A percentile compares a stretch with the other conserved stretches of the same genome.
phyloP scores from a whole-genome alignment of 2,113 vertebrate genomes.

The Mus spicilegus region DNA sequence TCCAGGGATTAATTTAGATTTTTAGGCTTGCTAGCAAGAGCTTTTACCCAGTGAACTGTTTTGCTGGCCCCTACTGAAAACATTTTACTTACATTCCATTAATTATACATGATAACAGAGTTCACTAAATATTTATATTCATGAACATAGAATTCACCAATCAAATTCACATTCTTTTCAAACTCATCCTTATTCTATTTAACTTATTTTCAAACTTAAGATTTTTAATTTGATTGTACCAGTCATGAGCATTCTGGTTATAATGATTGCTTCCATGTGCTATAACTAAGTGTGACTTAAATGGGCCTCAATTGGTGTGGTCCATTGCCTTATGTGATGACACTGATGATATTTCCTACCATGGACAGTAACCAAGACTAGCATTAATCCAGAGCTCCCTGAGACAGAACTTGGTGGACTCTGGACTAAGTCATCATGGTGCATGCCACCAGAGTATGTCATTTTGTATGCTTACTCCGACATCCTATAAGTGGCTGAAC shows the following conservation, averaged over 20 bases:
- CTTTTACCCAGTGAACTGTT: background rate
- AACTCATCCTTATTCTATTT: background rate
- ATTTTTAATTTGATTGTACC: background rate
- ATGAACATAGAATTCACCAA: background rate
- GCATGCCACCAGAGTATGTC: background rate
- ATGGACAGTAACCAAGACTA: background rate
- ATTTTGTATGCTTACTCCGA: background rate
- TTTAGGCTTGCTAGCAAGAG: background rate
- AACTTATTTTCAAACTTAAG: background rate
- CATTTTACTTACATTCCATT: background rate
- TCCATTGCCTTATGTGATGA: background rate
- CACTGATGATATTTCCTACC: background rate
- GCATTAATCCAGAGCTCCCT: background rate
- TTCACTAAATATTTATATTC: background rate
- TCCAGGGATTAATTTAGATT: background rate
- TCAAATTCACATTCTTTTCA: background rate
- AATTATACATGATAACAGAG: background rate
- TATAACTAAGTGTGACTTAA: background rate
- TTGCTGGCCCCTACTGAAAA: background rate
- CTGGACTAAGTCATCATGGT: background rate
- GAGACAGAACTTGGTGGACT: background rate
- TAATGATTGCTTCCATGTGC: background rate
- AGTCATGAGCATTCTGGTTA: background rate
- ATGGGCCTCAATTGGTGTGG: background rate
- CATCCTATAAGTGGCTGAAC: background rate